Evolutionary conservation across 2,113 vertebrate species (phyloP).

Genomic region (Micronycteris hirsuta): DNA sequence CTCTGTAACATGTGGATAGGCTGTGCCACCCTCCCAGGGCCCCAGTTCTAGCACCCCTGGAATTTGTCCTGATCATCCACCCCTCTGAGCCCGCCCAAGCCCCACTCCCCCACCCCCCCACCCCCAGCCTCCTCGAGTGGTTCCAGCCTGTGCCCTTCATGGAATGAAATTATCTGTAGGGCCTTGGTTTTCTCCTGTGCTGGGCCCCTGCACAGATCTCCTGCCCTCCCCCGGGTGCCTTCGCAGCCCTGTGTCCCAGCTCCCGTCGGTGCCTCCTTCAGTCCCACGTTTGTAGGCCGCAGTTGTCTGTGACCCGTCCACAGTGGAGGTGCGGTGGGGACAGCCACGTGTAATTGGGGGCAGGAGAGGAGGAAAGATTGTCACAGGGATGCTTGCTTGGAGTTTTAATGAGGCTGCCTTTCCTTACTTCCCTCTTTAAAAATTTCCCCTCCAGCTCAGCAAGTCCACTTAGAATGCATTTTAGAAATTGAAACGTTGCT

Average conservation of each 20-base stretch:
- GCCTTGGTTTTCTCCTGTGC: background rate
- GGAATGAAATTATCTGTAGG: too few species aligned
- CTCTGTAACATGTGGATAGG: background rate
- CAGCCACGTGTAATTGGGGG: background rate
- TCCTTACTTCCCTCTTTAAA: background rate
- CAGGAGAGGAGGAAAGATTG: background rate
- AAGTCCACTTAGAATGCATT: background rate
- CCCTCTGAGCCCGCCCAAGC: background rate
- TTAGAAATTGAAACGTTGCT: background rate
- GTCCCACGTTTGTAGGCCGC: accelerated
- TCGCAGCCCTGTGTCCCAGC: background rate
- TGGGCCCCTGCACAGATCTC: background rate
- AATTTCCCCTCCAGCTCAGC: background rate
- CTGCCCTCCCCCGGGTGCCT: background rate
- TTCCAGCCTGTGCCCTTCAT: background rate
- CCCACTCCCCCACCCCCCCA: too few species aligned
- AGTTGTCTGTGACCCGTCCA: background rate
- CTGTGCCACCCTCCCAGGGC: background rate
- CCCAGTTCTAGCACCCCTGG: background rate
- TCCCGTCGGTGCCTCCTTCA: background rate
- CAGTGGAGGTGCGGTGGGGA: background rate
- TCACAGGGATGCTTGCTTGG: background rate
- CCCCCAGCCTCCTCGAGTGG: background rate
- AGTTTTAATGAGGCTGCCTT: background rate
- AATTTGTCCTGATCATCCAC: background rate